phyloP scores from a whole-genome alignment of 2,113 vertebrate species.

The Mastomys natalensis region DNA sequence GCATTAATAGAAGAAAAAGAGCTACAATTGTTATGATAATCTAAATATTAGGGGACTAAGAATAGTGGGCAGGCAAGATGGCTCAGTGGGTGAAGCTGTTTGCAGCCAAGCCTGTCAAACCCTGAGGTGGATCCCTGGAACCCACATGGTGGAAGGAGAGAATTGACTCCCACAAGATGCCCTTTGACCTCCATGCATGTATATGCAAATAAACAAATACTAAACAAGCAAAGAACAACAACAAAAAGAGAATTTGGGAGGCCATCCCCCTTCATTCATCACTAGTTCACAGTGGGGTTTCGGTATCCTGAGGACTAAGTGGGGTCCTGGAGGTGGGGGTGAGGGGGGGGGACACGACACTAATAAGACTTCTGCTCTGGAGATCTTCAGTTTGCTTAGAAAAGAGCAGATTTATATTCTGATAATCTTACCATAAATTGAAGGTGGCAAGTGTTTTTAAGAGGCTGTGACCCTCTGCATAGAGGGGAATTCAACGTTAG shows the following conservation, averaged over 20 bases:
- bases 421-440: background rate
- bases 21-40: background rate
- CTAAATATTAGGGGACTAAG: background rate
- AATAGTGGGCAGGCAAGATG: background rate
- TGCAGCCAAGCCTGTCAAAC: background rate
- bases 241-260: background rate
- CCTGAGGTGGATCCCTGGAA: background rate
- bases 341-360: background rate
- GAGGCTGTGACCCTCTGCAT: background rate
- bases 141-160: background rate
- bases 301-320: background rate
- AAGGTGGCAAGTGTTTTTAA: background rate
- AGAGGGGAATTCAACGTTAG: background rate
- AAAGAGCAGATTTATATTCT: background rate
- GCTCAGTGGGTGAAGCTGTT: background rate
- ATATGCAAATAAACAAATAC: background rate
- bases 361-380: background rate
- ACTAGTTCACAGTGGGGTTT: background rate
- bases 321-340: background rate
- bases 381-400: background rate
- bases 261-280: background rate
- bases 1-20: background rate
- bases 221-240: background rate
- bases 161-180: background rate
- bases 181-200: background rate